These are phyloP conservation scores for Conomelus anceps DNA, from an alignment of 2,888 invertebrate species.

Conservation along the genomic window DNA sequence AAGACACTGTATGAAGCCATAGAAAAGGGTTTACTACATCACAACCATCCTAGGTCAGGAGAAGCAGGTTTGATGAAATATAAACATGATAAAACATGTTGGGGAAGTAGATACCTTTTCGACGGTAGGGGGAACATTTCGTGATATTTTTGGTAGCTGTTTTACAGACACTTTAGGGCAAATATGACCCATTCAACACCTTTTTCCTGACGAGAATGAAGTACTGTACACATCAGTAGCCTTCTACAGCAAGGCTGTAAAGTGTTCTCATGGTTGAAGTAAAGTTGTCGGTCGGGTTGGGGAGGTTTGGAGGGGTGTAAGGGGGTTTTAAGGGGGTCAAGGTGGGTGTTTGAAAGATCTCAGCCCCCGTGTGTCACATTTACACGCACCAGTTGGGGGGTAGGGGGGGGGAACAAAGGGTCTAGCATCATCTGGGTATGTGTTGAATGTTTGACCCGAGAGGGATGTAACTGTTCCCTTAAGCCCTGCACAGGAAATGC, in stretches of 20 bases:
- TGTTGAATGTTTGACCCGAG: neutral
- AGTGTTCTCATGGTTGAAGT: neutral
- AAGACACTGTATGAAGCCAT: too few relatives aligned
- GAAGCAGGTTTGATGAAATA: too few relatives aligned
- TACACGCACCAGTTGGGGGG: neutral
- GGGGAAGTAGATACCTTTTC: too few relatives aligned
- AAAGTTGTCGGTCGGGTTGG: neutral
- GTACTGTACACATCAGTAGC: neutral
- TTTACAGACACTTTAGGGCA: neutral
- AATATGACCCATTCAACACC: neutral
- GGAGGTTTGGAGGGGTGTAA: neutral
- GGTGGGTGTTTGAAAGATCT: neutral
- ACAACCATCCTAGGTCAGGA: too few relatives aligned
- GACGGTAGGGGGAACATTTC: too few relatives aligned
- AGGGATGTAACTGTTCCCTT: neutral
- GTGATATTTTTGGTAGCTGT: neutral
- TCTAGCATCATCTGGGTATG: neutral
- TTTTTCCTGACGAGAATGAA: neutral
- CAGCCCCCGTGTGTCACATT: neutral
- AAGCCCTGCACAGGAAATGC: neutral
- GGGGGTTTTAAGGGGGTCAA: neutral
- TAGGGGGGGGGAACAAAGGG: neutral
- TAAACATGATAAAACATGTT: too few relatives aligned
- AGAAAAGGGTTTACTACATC: too few relatives aligned
- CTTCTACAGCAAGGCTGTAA: neutral